These are phyloP conservation scores for Phylloscopus trochilus DNA, from an alignment of 2,113 vertebrate genomes.

Conservation along the genomic window DNA sequence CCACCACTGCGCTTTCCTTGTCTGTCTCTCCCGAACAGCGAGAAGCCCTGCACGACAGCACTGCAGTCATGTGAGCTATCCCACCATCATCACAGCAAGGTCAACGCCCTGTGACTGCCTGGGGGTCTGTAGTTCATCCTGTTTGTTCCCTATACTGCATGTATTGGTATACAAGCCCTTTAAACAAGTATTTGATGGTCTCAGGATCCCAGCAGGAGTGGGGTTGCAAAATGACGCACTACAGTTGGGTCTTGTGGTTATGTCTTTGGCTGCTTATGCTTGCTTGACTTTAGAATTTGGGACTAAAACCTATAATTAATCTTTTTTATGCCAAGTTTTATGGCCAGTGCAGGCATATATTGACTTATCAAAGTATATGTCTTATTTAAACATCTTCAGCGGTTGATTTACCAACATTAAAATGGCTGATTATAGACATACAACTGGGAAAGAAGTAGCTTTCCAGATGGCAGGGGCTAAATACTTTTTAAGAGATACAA, in stretches of 20 bases:
- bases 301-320: background rate
- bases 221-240: fast-evolving
- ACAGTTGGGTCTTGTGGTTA: background rate
- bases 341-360: background rate
- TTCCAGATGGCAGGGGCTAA: background rate
- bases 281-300: background rate
- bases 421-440: background rate
- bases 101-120: background rate
- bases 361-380: background rate
- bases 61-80: fast-evolving
- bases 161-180: background rate
- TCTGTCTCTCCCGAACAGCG: fast-evolving
- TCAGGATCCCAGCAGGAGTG: background rate
- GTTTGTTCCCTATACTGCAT: background rate
- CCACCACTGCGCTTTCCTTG: fast-evolving
- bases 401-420: background rate
- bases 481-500: background rate
- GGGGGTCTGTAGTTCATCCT: background rate
- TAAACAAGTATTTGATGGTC: background rate
- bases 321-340: background rate
- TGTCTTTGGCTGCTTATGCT: background rate
- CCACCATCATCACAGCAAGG: background rate
- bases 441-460: background rate
- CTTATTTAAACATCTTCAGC: background rate
- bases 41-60: background rate